Base-by-base conservation (phyloP, 2,888 invertebrate species). In the Ichneumon xanthorius region DNA sequence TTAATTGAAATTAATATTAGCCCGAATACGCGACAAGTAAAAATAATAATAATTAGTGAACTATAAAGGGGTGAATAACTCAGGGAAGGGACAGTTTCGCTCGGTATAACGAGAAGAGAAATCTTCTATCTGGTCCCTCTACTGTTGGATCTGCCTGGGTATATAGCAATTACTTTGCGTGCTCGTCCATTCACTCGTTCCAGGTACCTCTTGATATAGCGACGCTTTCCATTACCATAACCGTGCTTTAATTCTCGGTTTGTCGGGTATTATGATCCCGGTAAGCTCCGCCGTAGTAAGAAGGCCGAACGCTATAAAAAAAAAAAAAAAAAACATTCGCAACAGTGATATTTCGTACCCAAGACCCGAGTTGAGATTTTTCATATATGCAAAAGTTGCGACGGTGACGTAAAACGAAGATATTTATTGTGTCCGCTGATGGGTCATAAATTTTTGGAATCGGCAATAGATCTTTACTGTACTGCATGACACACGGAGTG, bases 121-220 rank as follows among this genome's bases (percentile, higher is more conserved):
- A 71, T 9, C 50, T 67, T 16, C 14, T 80, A 48, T 73, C 58
- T 53, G 71, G 19, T 53, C 19, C 11, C 26, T 40, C 45, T 22
- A 22, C 19, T 19, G 77, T 26, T 68, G 48, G 48, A 63, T 72
- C 55, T 5, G 30, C 55, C 22, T 7, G 40, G 67, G 37, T 68
- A 40, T 73, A 61, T 68, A 50, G 68, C 78, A 79, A 83, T 83
- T 79, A 79, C 40, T 61, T 79, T n/a, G 67, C 48, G 50, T 61
- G 68, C 75, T 30, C 58, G 55, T 4, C 72, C 48, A 19, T 53
- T 30, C 45, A 26, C 71, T 68, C 53, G 50, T 33, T 50, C 61
- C 14, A 19, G 48, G 53, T 83, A 83, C 83, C 79, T 83, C 75
- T 83, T 83, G 83, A 79, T 78, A 72, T 48, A 53, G 37, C 77